These are phyloP conservation scores for Meriones unguiculatus DNA, from an alignment of 2,113 vertebrate genomes.

Conservation along the genomic window DNA sequence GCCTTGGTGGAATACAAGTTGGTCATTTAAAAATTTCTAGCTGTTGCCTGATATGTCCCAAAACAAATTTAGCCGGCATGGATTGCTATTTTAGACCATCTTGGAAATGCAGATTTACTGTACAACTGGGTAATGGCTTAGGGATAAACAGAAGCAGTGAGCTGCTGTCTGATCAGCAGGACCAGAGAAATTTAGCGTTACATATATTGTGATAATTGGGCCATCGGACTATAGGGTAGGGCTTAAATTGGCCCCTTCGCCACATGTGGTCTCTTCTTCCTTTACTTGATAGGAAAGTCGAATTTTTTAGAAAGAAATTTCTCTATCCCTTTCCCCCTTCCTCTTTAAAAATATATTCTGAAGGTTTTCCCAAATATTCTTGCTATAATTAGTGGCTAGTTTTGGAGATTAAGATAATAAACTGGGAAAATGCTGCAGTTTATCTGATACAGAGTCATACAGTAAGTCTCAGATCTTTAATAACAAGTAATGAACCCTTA, in stretches of 20 bases:
- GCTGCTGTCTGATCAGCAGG: constrained; percentile 86
- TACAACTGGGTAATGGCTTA: constrained; percentile 83
- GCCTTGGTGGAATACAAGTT: constrained; percentile 82
- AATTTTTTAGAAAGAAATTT: constrained; percentile 46
- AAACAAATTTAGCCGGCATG: constrained; percentile 87
- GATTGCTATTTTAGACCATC: constrained; percentile 87
- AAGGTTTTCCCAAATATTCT: constrained; percentile 57
- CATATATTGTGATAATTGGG: constrained; percentile 43
- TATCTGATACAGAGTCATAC: background rate
- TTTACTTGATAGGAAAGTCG: constrained; percentile 58
- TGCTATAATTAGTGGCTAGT: constrained; percentile 52
- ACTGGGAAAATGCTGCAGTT: background rate
- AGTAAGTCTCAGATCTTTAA: constrained; percentile 16
- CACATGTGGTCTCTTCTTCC: constrained; percentile 16
- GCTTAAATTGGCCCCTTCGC: constrained; percentile 54
- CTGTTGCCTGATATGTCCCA: constrained; percentile 87
- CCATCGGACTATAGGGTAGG: constrained; percentile 40
- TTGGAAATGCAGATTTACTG: constrained; percentile 87
- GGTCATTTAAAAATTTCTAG: constrained; percentile 87
- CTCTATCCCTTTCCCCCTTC: background rate
- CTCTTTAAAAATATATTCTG: constrained; percentile 31
- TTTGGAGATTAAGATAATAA: constrained; percentile 52
- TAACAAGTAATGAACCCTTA: background rate
- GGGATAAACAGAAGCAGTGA: constrained; percentile 82
- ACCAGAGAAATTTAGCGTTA: constrained; percentile 71